These are phyloP conservation scores for Cheilosia variabilis DNA, from an alignment of 2,888 invertebrate genomes.

Conservation along the genomic window DNA sequence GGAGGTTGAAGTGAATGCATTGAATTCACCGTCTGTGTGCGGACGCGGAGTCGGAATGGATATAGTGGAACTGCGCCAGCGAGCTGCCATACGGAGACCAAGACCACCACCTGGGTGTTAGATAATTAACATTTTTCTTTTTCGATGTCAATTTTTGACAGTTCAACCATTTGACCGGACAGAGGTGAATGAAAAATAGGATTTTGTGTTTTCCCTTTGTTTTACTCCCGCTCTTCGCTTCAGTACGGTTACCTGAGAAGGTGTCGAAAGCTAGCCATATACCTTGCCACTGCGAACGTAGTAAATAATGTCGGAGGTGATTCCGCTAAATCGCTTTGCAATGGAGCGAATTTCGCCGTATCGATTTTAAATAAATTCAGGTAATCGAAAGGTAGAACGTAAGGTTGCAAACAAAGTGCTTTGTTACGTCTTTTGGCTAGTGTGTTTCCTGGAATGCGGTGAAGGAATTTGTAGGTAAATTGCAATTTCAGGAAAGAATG, in stretches of 20 bases:
- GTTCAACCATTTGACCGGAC: conserved; percentile 72
- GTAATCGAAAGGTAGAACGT: neutral
- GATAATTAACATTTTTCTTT: conserved; percentile 78
- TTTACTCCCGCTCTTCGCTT: neutral
- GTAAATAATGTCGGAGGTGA: conserved; percentile 66
- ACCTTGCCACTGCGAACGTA: conserved; percentile 30
- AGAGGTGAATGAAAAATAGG: conserved; percentile 72
- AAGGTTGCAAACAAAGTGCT: neutral
- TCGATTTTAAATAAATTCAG: conserved; percentile 57
- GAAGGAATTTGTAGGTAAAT: no score
- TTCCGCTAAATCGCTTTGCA: conserved; percentile 63
- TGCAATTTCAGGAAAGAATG: no score
- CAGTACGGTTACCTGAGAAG: conserved; percentile 33
- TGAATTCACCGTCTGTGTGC: conserved; percentile 3
- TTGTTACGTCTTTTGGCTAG: conserved; percentile 1
- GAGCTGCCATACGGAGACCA: conserved; percentile 40
- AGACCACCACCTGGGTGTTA: conserved; percentile 77
- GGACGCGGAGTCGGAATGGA: no score
- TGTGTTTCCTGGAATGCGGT: no score
- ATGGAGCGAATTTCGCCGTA: conserved; percentile 61
- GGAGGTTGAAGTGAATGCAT: conserved; percentile 36
- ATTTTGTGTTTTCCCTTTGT: conserved; percentile 45
- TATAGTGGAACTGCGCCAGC: conserved; percentile 10
- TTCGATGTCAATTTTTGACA: conserved; percentile 74
- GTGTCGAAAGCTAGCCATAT: conserved; percentile 52